Conservation (phyloP, 1,140 invertebrate genomes). For the Lamellibrachia luymesi region DNA sequence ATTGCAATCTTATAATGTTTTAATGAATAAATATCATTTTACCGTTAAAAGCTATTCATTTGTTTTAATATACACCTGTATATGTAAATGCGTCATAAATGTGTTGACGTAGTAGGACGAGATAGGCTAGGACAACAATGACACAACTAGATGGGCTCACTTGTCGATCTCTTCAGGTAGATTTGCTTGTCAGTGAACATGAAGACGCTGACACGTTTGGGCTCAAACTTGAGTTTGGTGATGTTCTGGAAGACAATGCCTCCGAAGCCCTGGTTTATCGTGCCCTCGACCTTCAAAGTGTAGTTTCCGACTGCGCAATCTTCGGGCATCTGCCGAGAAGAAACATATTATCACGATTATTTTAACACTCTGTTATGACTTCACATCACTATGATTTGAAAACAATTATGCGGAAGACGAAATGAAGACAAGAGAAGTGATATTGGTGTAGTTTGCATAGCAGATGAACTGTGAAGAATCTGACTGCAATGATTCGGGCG, state of each 20-base stretch:
- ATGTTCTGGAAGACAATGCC: slow-evolving; percentile 50
- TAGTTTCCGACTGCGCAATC: slow-evolving; percentile 69
- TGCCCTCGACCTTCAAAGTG: slow-evolving; percentile 82
- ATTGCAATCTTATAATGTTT: no score
- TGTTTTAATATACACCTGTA: no score
- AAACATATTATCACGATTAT: neutral
- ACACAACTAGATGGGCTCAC: neutral
- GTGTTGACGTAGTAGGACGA: neutral
- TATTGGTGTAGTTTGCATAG: no score
- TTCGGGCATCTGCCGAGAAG: slow-evolving; percentile 8
- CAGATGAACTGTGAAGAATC: no score
- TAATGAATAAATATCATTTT: no score
- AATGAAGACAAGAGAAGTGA: no score
- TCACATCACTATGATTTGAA: neutral
- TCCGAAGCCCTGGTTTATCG: slow-evolving; percentile 32
- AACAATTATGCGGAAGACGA: no score
- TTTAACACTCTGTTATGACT: neutral
- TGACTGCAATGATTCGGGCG: no score
- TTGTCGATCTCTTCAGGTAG: slow-evolving; percentile 59
- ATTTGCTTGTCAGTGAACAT: slow-evolving; percentile 93
- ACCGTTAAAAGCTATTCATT: no score
- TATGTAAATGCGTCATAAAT: neutral
- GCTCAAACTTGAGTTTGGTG: slow-evolving; percentile 49
- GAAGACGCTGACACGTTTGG: slow-evolving; percentile 71
- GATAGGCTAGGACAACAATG: neutral